Evolutionary conservation across 2,888 invertebrate species (phyloP).

Genomic region (Platycnemis pennipes): DNA sequence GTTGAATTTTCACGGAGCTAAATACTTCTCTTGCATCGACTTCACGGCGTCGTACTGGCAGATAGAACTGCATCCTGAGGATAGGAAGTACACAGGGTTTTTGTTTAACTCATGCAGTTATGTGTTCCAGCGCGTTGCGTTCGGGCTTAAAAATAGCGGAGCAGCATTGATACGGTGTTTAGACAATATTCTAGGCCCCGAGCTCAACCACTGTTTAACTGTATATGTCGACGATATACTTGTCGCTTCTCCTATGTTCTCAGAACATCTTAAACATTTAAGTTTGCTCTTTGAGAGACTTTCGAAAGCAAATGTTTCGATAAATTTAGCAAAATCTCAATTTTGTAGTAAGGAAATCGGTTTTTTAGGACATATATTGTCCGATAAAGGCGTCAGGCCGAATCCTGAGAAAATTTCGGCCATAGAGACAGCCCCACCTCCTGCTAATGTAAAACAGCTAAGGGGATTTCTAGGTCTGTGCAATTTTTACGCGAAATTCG

Average conservation of each 20-base stretch:
- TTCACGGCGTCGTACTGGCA: constrained; percentile 1
- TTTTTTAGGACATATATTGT: neutral
- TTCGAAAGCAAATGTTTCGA: neutral
- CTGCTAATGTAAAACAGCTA: neutral
- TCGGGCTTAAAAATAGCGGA: neutral
- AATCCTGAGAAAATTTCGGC: neutral
- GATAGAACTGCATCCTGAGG: neutral
- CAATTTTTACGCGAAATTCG: neutral
- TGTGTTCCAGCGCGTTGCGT: neutral
- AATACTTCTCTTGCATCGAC: neutral
- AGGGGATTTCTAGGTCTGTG: neutral
- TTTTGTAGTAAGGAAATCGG: neutral
- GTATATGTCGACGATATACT: neutral
- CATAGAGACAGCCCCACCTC: neutral
- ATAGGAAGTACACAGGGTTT: neutral
- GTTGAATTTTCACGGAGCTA: neutral
- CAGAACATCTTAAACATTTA: neutral
- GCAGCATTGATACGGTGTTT: constrained; percentile 5
- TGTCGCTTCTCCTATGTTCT: neutral
- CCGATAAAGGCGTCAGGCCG: neutral
- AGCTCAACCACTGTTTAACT: neutral
- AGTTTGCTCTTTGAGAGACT: neutral
- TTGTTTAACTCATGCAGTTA: neutral
- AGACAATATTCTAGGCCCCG: neutral
- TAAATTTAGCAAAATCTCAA: neutral